Evolutionary conservation across 1,140 invertebrate genomes (phyloP).

Genomic region (Mercenaria mercenaria): DNA sequence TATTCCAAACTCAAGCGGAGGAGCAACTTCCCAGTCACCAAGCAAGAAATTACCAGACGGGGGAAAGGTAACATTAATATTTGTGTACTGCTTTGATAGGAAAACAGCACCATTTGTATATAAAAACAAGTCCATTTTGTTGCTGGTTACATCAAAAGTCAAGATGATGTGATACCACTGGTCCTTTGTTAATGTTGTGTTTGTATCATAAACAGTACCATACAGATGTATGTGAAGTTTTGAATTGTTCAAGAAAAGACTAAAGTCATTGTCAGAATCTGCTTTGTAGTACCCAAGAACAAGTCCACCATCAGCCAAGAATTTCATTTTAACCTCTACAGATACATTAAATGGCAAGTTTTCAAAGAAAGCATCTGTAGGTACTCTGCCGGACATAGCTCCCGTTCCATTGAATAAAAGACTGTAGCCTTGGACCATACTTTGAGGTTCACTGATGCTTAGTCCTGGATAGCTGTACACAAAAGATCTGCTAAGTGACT

Average conservation of each 20-base stretch:
- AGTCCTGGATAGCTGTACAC: constrained; percentile 57
- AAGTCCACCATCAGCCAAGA: constrained; percentile 40
- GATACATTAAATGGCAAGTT: constrained; percentile 60
- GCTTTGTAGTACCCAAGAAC: constrained; percentile 60
- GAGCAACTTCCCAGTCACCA: constrained; percentile 39
- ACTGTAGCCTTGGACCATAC: constrained; percentile 41
- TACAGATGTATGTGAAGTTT: constrained; percentile 7
- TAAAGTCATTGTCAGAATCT: constrained; percentile 45
- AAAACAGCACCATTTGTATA: neutral
- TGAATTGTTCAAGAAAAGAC: constrained; percentile 39
- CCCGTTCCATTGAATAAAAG: constrained; percentile 65
- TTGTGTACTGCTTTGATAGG: neutral
- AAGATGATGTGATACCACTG: constrained; percentile 60
- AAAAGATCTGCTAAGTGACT: constrained; percentile 19
- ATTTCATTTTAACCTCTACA: constrained; percentile 63
- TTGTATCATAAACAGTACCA: constrained; percentile 41
- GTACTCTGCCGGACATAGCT: constrained; percentile 46
- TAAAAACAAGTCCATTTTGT: constrained; percentile 16
- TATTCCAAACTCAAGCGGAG: constrained; percentile 34
- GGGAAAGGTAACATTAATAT: constrained; percentile 18
- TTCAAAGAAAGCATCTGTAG: constrained; percentile 26
- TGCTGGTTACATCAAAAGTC: constrained; percentile 27
- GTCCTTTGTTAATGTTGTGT: neutral
- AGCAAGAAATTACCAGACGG: constrained; percentile 51
- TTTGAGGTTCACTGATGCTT: constrained; percentile 15